Percentiles rank a stretch among this genome's conserved stretches.
Evolutionary conservation across 2,113 vertebrate species (phyloP).

Genomic region (Mirza zaza): DNA sequence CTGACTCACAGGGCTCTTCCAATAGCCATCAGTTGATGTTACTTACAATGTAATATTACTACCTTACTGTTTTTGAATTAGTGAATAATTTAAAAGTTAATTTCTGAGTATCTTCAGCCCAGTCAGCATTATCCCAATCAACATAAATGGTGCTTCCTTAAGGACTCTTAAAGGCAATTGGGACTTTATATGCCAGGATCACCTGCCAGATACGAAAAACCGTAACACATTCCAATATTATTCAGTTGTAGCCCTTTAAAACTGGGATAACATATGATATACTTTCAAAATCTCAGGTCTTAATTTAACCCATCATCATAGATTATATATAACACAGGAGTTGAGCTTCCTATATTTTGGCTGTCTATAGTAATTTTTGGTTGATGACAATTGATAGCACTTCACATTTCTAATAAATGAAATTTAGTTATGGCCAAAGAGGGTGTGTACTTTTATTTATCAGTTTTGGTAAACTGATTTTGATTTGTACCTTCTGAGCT

Average conservation of each 20-base stretch:
- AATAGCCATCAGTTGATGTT: background rate
- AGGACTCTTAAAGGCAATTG: slow-evolving; percentile 4
- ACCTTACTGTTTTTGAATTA: background rate
- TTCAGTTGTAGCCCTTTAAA: slow-evolving; percentile 7
- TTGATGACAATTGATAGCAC: background rate
- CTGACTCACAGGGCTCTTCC: background rate
- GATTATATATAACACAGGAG: slow-evolving; percentile 56
- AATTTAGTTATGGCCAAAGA: background rate
- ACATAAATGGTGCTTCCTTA: background rate
- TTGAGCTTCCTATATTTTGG: background rate
- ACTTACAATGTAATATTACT: background rate
- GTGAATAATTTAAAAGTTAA: slow-evolving; percentile 3
- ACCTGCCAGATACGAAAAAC: slow-evolving; percentile 24
- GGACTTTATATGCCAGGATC: slow-evolving; percentile 31
- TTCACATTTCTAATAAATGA: slow-evolving; percentile 24
- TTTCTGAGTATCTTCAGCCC: background rate
- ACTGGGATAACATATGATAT: background rate
- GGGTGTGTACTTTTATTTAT: background rate
- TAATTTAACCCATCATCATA: slow-evolving; percentile 27
- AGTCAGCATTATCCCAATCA: background rate
- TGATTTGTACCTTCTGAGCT: background rate
- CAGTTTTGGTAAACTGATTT: background rate
- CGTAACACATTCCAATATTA: background rate
- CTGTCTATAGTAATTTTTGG: slow-evolving; percentile 9
- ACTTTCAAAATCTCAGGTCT: slow-evolving; percentile 4